phyloP scores from a whole-genome alignment of 2,888 invertebrate genomes.

The Bellardia bayeri region DNA sequence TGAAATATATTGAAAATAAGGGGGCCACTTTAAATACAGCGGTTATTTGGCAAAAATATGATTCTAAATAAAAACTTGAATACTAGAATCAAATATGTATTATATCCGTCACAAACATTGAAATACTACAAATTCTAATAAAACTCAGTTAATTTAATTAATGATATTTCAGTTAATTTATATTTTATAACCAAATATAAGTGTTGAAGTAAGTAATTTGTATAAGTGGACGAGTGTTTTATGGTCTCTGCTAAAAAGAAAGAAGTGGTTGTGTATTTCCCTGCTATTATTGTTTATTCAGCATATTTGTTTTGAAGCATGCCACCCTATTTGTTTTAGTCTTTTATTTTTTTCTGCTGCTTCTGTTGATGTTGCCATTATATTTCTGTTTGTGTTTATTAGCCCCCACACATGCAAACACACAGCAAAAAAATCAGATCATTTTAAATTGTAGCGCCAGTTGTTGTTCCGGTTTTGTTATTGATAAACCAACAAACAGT shows the following conservation, averaged over 20 bases:
- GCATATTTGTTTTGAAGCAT: constrained; percentile 49
- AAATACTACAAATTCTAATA: too few species aligned
- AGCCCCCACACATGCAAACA: constrained; percentile 74
- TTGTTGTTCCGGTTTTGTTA: constrained; percentile 80
- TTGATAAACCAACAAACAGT: constrained; percentile 59
- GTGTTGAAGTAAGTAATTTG: too few species aligned
- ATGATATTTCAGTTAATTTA: too few species aligned
- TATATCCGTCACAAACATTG: too few species aligned
- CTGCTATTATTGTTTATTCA: constrained; percentile 39
- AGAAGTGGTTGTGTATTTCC: constrained; percentile 1
- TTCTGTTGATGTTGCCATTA: constrained; percentile 27
- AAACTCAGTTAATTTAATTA: too few species aligned
- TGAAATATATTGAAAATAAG: too few species aligned
- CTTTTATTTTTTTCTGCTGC: constrained; percentile 2
- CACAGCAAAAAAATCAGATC: constrained; percentile 54
- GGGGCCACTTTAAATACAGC: too few species aligned
- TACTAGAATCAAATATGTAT: too few species aligned
- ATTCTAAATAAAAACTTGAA: too few species aligned
- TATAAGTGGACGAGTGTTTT: too few species aligned
- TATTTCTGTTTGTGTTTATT: constrained; percentile 57
- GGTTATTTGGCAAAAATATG: too few species aligned
- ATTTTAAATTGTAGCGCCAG: constrained; percentile 79
- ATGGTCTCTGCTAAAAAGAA: not conserved
- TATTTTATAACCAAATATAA: too few species aligned
- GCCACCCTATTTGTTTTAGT: constrained; percentile 46